Conservation (phyloP, 1,140 invertebrate genomes). For the Macrobrachium nipponense region DNA sequence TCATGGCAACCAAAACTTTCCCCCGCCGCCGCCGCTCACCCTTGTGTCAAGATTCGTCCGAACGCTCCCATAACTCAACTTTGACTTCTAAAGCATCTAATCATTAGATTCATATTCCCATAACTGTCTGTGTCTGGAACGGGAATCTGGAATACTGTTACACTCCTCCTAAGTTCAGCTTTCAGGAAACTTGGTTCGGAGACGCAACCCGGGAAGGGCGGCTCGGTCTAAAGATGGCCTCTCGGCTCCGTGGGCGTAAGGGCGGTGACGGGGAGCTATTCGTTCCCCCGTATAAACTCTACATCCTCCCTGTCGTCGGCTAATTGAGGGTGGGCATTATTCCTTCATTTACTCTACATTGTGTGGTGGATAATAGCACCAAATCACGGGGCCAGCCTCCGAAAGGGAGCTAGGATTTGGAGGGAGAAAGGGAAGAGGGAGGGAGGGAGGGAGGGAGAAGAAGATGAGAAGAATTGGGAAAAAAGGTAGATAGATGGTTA, state of each 20-base stretch:
- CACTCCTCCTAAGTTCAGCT: slow-evolving; percentile 53
- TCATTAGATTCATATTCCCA: slow-evolving; percentile 55
- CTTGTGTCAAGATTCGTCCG: slow-evolving; percentile 29
- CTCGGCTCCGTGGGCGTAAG: neutral
- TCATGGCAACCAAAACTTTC: slow-evolving; percentile 35
- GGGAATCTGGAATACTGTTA: slow-evolving; percentile 57
- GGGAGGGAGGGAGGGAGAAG: neutral
- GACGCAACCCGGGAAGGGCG: neutral
- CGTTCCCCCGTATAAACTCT: neutral
- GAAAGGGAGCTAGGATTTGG: neutral
- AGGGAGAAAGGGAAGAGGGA: slow-evolving; percentile 4
- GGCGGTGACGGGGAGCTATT: neutral
- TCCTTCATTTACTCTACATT: slow-evolving; percentile 58
- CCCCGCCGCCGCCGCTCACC: neutral
- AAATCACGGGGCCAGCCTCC: slow-evolving; percentile 34
- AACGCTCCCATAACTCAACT: slow-evolving; percentile 27
- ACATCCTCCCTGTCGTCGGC: slow-evolving; percentile 9
- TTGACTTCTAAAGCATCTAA: slow-evolving; percentile 47
- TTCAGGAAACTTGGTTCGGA: slow-evolving; percentile 33
- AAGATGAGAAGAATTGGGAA: neutral
- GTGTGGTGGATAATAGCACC: slow-evolving; percentile 52
- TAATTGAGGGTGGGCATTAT: slow-evolving; percentile 49
- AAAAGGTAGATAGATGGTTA: neutral
- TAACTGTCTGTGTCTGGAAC: slow-evolving; percentile 43
- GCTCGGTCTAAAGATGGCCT: neutral